Evolutionary conservation across 1,140 invertebrate genomes (phyloP).

Genomic region (Musca vetustissima): DNA sequence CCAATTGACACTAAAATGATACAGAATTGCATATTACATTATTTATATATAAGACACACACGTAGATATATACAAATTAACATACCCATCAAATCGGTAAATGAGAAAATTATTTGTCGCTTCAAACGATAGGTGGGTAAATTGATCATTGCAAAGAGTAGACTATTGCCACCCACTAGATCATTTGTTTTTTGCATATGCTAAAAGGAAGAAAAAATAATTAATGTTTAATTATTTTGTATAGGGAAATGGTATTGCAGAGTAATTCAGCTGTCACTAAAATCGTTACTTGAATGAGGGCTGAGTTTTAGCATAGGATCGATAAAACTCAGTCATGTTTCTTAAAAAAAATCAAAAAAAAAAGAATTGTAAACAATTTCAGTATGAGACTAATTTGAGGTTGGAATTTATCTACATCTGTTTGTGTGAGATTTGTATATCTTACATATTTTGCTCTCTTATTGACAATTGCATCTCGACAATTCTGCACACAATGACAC

Average conservation of each 20-base stretch:
- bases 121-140: slow-evolving; percentile 44
- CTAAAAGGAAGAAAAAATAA: slow-evolving; percentile 25
- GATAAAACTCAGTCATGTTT: too few relatives aligned
- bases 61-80: too few relatives aligned
- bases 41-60: not conserved
- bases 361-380: too few relatives aligned
- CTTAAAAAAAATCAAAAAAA: too few relatives aligned
- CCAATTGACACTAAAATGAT: slow-evolving; percentile 66
- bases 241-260: not conserved
- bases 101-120: slow-evolving; percentile 50
- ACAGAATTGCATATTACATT: too few relatives aligned
- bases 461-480: slow-evolving; percentile 38
- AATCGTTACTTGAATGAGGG: too few relatives aligned
- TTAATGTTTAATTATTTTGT: not conserved
- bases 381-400: too few relatives aligned
- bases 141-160: slow-evolving; percentile 33
- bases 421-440: not conserved
- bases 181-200: slow-evolving; percentile 36
- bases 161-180: slow-evolving; percentile 41
- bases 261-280: too few relatives aligned
- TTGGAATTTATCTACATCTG: too few relatives aligned
- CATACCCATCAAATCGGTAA: slow-evolving; percentile 48
- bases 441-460: slow-evolving; percentile 33
- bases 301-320: too few relatives aligned
- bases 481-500: slow-evolving; percentile 43